A percentile compares a stretch with the other conserved stretches of the same genome.
phyloP scores from a whole-genome alignment of 2,797 vertebrate genomes.

The Leptatherina wallacei region DNA sequence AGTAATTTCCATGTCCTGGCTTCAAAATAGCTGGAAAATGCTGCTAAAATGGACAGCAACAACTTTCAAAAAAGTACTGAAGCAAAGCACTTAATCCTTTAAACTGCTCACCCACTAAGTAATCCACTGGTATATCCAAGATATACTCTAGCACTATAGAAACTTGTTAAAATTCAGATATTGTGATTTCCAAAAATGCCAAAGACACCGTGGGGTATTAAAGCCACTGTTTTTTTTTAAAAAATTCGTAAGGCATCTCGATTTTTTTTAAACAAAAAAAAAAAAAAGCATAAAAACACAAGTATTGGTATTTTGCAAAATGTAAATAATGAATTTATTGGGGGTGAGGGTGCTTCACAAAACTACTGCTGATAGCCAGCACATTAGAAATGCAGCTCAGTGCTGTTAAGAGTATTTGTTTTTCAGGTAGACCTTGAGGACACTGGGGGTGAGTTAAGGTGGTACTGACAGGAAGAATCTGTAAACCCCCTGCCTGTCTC shows the following conservation, averaged over 20 bases:
- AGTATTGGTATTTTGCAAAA: neutral
- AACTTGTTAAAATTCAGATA: neutral
- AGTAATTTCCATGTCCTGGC: neutral
- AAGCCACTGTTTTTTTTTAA: neutral
- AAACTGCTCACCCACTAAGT: neutral
- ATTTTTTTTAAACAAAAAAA: neutral
- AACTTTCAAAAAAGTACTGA: neutral
- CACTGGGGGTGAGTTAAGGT: neutral
- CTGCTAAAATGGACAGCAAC: neutral
- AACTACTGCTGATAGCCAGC: neutral
- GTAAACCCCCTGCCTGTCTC: neutral
- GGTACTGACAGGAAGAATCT: constrained; percentile 1
- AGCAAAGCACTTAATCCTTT: neutral
- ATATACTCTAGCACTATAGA: neutral
- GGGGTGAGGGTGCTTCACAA: neutral
- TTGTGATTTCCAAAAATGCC: neutral
- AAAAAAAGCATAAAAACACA: neutral
- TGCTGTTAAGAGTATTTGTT: neutral
- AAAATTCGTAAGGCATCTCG: neutral
- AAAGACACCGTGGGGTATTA: neutral
- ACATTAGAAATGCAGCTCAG: constrained; percentile 6
- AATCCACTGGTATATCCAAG: neutral
- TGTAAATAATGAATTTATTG: neutral
- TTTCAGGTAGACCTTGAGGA: neutral
- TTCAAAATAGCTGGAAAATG: neutral